Evolutionary conservation across 1,140 invertebrate genomes (phyloP), one percentile per base, ranked within the genome.

Genomic region (Nasonia longicornis): DNA sequence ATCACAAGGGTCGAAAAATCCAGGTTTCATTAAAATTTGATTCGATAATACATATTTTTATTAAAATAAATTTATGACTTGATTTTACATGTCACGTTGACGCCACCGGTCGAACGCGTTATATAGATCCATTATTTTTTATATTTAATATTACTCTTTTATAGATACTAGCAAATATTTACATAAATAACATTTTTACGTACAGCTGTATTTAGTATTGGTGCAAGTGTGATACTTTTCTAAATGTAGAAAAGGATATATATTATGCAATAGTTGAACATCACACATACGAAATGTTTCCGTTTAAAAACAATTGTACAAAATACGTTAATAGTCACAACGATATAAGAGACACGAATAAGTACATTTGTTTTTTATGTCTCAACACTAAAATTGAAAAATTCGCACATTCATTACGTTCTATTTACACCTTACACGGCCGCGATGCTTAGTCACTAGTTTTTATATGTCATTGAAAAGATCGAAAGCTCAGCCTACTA

Each of bases 1-100:
- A 64, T 14, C 2, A 45, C n/a, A 35, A 8, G 70, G 31, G 45
- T 66, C 48, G 38, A 80, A 74, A 48, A 67, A 74, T 73, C 31
- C 2, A 22, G 4, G 26, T 45, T 22, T 80, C 38, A 42, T 42
- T 42, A 35, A 52, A 80, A 26, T 76, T 70, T 38, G 63, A 42
- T 14, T 76, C 77, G 48, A 35, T 73, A 77, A 82, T 77, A 71
- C 80, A 82, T 77, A 29, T 74, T 82, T 81, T 78, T 77, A 82
- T 64, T 74, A 78, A 82, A 78, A 78, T 82, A 74, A 82, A 78
- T 74, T 82, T 48, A 63, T 76, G 73, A 81, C 80, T 81, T 76
- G 66, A 72, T 35, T 81, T 77, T 70, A 81, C 69, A 81, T 80
- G 20, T 58, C 26, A 67, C 20, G 52, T 67, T 67, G 63, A 66